Conservation (phyloP, 2,888 invertebrate species). For the Ecdyonurus torrentis region DNA sequence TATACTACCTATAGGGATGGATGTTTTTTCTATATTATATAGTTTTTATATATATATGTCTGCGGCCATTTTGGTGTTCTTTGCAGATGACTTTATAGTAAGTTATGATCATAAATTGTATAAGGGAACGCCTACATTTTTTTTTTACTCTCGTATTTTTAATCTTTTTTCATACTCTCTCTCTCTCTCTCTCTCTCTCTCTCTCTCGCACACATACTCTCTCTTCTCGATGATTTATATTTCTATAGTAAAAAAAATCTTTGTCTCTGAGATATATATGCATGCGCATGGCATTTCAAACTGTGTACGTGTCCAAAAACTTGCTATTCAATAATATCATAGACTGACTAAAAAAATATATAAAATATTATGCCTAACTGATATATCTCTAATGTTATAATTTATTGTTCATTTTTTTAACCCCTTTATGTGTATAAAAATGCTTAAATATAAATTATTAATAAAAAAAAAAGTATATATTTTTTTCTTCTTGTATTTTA, state of each 20-base stretch:
- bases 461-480: no score
- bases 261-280: not conserved
- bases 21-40: not conserved
- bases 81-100: not conserved
- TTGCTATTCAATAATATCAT: not conserved
- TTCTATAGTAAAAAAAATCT: not conserved
- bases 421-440: no score
- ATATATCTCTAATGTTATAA: not conserved
- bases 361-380: not conserved
- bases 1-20: not conserved
- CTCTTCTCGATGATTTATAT: not conserved
- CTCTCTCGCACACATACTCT: not conserved
- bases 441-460: no score
- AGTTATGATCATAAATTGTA: not conserved
- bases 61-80: not conserved
- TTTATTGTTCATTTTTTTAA: not conserved
- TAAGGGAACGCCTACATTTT: not conserved
- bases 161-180: no score
- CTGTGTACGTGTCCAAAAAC: not conserved
- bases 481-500: no score
- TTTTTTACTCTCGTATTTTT: not conserved
- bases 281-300: not conserved
- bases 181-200: not conserved
- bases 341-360: no score
- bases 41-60: not conserved